Evolutionary conservation across 2,888 invertebrate genomes (phyloP), one percentile per base, ranked within the genome.

Genomic region (Mallateleia sp.): DNA sequence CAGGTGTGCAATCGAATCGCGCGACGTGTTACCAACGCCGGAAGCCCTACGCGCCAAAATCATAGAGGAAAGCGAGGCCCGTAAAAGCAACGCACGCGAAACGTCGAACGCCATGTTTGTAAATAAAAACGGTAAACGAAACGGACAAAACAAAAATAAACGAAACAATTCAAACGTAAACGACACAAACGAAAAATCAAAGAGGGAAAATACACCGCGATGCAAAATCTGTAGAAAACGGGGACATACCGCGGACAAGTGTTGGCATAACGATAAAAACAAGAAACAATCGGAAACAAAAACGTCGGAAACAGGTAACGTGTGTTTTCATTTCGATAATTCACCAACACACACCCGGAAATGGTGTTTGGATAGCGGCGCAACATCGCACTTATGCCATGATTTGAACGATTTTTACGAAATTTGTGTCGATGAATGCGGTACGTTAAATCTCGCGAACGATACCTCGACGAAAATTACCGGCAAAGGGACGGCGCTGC

Each of bases 1-100:
- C 28, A n/a, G 81, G 18, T 15, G 52, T 22, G 83, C 83, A 15
- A 83, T 83, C 9, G 83, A 83, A 67, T 58, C 69, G 34, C 84
- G 71, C 15, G 83, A 83, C 32, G 50, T 72, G 6, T 32, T 83
- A n/a, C 80, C 83, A 22, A 58, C 20, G 9, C 66, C 69, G 7
- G 79, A 82, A 69, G 22, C 38, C 14, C 38, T 83, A 42, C 28
- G 52, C 2, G 32, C 50, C 15, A 83, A 82, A 47, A 20, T 22
- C 14, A 28, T 62, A 3, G 62, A 62, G 15, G 38, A 62, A 62
- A 4, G 8, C 15, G 62, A 62, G 6, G 62, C 62, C 14, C 4
- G 42, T 4, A 42, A 42, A 14, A 42, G 14, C 14, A 42, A n/a
- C 42, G n/a, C n/a, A n/a, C n/a, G n/a, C n/a, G n/a, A n/a, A n/a